phyloP scores from a whole-genome alignment of 2,888 invertebrate species.

The Tethea ocularis region DNA sequence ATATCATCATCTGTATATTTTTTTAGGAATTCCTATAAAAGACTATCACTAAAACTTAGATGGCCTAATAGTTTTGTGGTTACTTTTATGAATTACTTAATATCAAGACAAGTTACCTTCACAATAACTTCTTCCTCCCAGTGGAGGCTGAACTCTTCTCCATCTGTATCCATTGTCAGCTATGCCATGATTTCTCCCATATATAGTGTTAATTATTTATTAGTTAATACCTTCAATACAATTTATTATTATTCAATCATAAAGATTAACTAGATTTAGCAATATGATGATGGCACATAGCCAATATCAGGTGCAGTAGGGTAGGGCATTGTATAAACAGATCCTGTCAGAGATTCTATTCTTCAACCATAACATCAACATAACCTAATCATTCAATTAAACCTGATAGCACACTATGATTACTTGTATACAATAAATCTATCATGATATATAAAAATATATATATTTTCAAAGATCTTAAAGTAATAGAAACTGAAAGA shows the following conservation, averaged over 20 bases:
- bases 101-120: constrained; percentile 52
- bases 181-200: constrained; percentile 42
- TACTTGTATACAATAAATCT: background rate
- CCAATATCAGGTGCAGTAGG: constrained; percentile 3
- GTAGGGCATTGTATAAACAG: constrained; percentile 17
- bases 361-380: constrained; percentile 81
- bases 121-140: constrained; percentile 76
- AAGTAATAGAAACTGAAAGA: constrained; percentile 55
- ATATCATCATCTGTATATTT: constrained; percentile 19
- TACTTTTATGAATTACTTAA: too few species aligned
- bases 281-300: background rate
- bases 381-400: constrained; percentile 65
- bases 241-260: too few species aligned
- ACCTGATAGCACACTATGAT: constrained; percentile 14
- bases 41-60: too few species aligned
- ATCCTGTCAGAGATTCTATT: constrained; percentile 37
- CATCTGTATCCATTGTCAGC: constrained; percentile 63
- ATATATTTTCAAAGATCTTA: constrained; percentile 30
- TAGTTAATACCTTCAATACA: constrained; percentile 20
- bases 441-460: constrained; percentile 17
- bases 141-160: constrained; percentile 69
- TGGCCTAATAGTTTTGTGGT: too few species aligned
- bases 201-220: constrained; percentile 21
- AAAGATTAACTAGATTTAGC: background rate
- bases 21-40: too few species aligned